Evolutionary conservation across 2,113 vertebrate genomes (phyloP), one percentile per base, ranked within the genome.

Genomic region (Sebastes schlegelii): DNA sequence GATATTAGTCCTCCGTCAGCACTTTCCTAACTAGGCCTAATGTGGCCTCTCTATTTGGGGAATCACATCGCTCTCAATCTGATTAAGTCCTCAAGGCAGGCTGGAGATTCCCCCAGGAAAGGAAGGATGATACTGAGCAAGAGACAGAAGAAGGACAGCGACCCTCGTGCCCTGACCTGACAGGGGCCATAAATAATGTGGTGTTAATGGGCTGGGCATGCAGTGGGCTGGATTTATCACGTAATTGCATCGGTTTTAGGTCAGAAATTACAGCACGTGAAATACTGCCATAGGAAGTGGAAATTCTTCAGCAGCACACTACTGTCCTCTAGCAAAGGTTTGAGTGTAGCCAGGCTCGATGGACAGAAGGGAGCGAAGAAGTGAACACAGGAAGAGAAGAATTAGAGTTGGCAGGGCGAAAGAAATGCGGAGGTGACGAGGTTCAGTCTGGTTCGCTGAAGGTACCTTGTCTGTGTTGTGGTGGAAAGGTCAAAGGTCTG

Each of bases 1-100:
- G 86, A 86, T 91, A 82, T 88, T 85, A 91, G 49, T 81, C 67
- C 82, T 73, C 82, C 16, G 49, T 93, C 92, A 92, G 90, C 90
- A 89, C 80, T 91, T 91, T 86, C 76, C 45, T 75, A 89, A 86
- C 60, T 57, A 55, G 84, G 69, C 83, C 67, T 90, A 86, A 90
- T 88, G 80, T 84, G 66, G 34, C 70, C 68, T 89, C 80, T 87
- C 78, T 91, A 85, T 90, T 91, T 86, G 70, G 88, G 81, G 85
- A 90, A 85, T 89, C 61, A 66, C 67, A 74, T 89, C 43, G 66
- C 77, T 92, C 67, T 85, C 74, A 71, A 77, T 77, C 81, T 80
- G 79, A 93, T 91, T 85, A 89, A 80, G 71, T 86, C 86, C 86
- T 85, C 16, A 57, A 74, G 82, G 76, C 82, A 62, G 77, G 60